Base-by-base conservation (phyloP, 2,113 vertebrate species). In the Pituophis catenifer region DNA sequence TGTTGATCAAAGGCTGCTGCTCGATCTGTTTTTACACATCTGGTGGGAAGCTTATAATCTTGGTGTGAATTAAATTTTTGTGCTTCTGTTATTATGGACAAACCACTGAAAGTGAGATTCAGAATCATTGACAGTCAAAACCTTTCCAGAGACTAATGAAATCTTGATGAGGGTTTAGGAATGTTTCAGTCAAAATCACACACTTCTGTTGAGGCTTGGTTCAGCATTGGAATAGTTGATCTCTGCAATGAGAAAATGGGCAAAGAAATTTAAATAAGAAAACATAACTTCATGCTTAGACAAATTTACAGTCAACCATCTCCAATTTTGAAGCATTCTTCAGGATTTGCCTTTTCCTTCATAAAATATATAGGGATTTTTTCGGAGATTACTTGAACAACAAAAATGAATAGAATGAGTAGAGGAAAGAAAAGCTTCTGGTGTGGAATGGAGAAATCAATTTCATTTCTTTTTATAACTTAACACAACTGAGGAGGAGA, bases 271-370 rank as follows among this genome's bases (percentile, higher is more conserved):
- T 81, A 81, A 19, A 38, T 81, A 38, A 81, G 33, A 81, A 81
- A 81, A 81, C 1, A 0, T 75, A 38, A 81, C 33, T 38, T 81
- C 8, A 21, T 81, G 75, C 17, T 44, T 81, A 44, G 75, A 19
- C 75, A 44, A 8, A 44, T 38, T 8, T 97, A 57, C 89, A 90
- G 65, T 96, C 96, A 94, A 75, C 89, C 96, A 58, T 87, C 90
- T 94, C 87, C 59, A 23, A 21, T 65, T 70, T 50, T 55, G 86
- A 90, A 94, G 94, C 55, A 94, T 92, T 65, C 95, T 95, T 90
- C 62, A 57, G 58, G 92, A 91, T 26, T 93, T 23, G 86, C 59
- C 86, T 92, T 94, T 88, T 52, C 94, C 91, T 48, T 48, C 85
- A 91, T 59, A 33, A 50, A 93, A 91, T 86, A 93, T 55, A 91